Evolutionary conservation across 2,113 vertebrate genomes (phyloP), one percentile per base, ranked within the genome.

Genomic region (Pseudopodoces humilis): DNA sequence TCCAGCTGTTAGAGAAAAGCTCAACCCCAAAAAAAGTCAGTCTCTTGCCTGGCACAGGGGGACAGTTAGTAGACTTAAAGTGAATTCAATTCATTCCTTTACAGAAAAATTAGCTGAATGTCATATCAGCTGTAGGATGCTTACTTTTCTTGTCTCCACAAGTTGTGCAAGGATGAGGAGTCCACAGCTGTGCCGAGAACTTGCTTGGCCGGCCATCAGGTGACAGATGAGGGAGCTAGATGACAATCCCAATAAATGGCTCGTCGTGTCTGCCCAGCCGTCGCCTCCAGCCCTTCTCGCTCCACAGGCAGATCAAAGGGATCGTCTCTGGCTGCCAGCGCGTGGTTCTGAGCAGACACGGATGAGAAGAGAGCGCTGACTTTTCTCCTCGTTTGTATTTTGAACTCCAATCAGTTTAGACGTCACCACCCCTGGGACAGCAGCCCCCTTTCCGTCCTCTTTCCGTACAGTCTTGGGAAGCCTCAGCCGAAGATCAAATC

Each of bases 401-500:
- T 85, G 58, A 70, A 74, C 79, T 86, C 43, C 7, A 7, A 4
- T 19, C 62, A 72, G 63, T 62, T 91, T 30, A 78, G 88, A 81
- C 35, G 83, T 94, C 6, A 4, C 63, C 5, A 1, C 24, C 52
- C 58, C 10, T 9, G 59, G 92, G 82, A 96, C 92, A 93, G 94
- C 79, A 94, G 95, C 52, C 76, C 88, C n/a, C 47, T 88, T 87
- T 91, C 85, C 43, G 31, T 88, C 92, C 89, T 94, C 81, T 85
- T 93, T 96, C 95, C 7, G 0, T 62, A 9, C 59, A 27, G 65
- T 87, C 65, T 77, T 65, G 83, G 93, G 94, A 91, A 94, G 93
- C 95, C 95, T 83, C 76, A 28, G 79, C 95, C 7, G 80, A 92
- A 90, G 97, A 98, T 97, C 97, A 97, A 95, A 97, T 97, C 97